Evolutionary conservation across 30 jellyfish, hydroid and myxozoan genomes (phyloP).

Genomic region (Chrysaora quinquecirrha): DNA sequence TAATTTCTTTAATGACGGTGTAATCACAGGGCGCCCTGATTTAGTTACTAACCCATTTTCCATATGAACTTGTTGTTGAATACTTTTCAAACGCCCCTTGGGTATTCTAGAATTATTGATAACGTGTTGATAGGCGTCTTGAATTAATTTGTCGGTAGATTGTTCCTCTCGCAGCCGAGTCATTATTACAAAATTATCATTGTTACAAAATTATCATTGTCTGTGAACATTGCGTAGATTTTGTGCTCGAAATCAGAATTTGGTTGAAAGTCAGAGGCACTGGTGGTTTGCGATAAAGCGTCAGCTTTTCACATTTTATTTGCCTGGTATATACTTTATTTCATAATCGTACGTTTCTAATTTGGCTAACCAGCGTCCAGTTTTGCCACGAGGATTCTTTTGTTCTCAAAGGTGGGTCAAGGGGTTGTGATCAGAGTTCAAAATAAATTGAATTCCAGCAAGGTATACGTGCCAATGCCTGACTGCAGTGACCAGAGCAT

Average conservation of each 20-base stretch:
- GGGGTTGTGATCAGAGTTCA: constrained; percentile 22
- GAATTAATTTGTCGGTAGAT: constrained; percentile 19
- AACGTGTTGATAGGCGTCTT: constrained; percentile 1
- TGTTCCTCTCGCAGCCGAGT: constrained; percentile 20
- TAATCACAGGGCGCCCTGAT: too few relatives aligned
- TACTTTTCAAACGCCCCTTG: constrained; percentile 13
- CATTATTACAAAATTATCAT: background rate
- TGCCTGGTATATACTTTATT: constrained; percentile 15
- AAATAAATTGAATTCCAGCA: constrained; percentile 18
- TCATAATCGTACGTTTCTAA: constrained; percentile 17
- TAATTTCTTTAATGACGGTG: too few relatives aligned
- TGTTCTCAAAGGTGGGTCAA: constrained; percentile 20
- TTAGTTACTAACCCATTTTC: too few relatives aligned
- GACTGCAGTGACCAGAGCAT: constrained; percentile 20
- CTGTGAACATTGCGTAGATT: constrained; percentile 21
- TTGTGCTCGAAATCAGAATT: constrained; percentile 1
- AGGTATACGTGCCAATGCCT: constrained; percentile 44
- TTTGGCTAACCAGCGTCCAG: constrained; percentile 31
- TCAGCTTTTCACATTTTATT: constrained; percentile 18
- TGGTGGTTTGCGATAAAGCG: constrained; percentile 19
- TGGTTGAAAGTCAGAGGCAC: constrained; percentile 7
- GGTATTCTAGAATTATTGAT: constrained; percentile 2
- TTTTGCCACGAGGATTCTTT: constrained; percentile 30
- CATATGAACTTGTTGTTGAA: too few relatives aligned
- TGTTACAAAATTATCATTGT: constrained; percentile 3